A percentile compares a stretch with the other conserved stretches of the same genome.
Conservation (phyloP, 2,888 invertebrate species). For the Zele albiditarsus region DNA sequence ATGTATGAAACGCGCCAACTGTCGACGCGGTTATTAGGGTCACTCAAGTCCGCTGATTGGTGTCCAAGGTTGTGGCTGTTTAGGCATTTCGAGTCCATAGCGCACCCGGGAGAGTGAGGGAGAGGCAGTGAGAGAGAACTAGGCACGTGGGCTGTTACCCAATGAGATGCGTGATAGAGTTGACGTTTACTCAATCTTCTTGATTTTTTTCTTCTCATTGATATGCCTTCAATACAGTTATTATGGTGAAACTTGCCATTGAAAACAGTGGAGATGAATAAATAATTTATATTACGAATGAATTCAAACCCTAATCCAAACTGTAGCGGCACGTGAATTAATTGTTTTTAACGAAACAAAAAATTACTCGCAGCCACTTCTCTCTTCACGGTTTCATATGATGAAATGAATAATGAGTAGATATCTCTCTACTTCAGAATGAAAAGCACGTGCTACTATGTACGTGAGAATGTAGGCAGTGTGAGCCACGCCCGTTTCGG, state of each 20-base stretch:
- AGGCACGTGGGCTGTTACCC: conserved; percentile 53
- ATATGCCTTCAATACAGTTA: not conserved
- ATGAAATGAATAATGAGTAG: too few relatives aligned
- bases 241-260: not conserved
- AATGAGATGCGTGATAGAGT: conserved; percentile 39
- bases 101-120: conserved; percentile 35
- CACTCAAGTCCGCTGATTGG: conserved; percentile 65
- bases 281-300: not conserved
- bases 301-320: too few relatives aligned
- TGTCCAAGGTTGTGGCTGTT: conserved; percentile 64
- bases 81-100: conserved; percentile 58
- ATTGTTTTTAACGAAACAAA: too few relatives aligned
- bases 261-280: not conserved
- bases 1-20: conserved; percentile 43
- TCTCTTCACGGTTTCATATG: too few relatives aligned
- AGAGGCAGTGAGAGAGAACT: conserved; percentile 45
- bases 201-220: conserved; percentile 1
- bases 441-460: not conserved
- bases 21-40: conserved; percentile 63
- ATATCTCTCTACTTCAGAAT: not conserved
- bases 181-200: not conserved
- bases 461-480: not conserved
- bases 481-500: not conserved
- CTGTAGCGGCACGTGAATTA: too few relatives aligned
- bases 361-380: too few relatives aligned